Evolutionary conservation across 2,888 invertebrate genomes (phyloP), one percentile per base, ranked within the genome.

Genomic region (Drosophila atripex): DNA sequence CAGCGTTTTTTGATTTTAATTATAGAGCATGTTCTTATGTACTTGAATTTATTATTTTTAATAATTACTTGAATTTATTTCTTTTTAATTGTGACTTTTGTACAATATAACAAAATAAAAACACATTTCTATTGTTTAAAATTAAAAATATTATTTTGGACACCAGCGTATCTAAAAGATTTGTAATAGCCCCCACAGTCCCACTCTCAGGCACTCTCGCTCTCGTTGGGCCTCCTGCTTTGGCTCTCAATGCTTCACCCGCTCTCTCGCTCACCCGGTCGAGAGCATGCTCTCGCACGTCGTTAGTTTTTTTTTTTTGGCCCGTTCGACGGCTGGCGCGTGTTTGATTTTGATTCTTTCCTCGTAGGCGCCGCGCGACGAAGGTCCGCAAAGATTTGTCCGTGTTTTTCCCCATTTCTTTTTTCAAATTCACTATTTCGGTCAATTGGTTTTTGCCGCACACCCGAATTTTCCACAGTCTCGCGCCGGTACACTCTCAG

Each of bases 311-410:
- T 78, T 23, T 21, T 21, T 23, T 23, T 1, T 54, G 66, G 80
- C 51, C 51, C 61, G 59, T 51, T 77, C 70, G 76, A 50, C 49
- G 46, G 32, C 71, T 47, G 61, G 66, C 83, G 74, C 72, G 78
- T 78, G 84, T 78, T 80, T 75, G 85, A 80, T 80, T 78, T 83
- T 69, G 86, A 80, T 82, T 82, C 82, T 86, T 86, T 86, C 86
- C 82, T 82, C 82, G 82, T 80, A 86, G 83, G 80, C 77, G 75
- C 82, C 80, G 84, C 75, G 80, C 75, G 80, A 77, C 78, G 83
- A 83, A 73, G 71, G 86, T 85, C 86, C 88, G 73, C 76, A 73
- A 80, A 58, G 69, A 60, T 77, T 80, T 77, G 80, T 80, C 84
- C 85, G 82, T 85, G 82, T 71, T 85, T 75, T 74, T 9, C 18